Base-by-base conservation (phyloP, 2,113 vertebrate genomes). In the Periophthalmodon schlosseri region DNA sequence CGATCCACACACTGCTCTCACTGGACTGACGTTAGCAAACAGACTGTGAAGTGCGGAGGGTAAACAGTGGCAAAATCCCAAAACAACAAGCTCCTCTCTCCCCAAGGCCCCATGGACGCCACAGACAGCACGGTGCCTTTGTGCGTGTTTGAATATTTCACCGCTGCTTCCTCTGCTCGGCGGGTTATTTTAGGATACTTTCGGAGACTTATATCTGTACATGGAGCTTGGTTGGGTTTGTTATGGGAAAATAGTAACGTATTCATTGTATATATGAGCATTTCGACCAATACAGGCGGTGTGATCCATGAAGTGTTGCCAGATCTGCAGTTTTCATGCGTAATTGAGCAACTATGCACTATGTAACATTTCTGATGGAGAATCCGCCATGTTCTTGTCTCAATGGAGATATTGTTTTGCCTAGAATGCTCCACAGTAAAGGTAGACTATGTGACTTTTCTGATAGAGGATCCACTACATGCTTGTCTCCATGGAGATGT, bases 41-140 rank as follows among this genome's bases (percentile, higher is more conserved):
- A 67, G 69, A 34, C 58, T 28, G 72, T 36, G 56, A 36, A 56
- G 39, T 36, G 77, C 8, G 34, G 74, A 74, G 86, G 84, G 87
- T 87, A 88, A 89, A 88, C 89, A 84, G 74, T 75, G 76, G 83
- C 56, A 44, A 66, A 28, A 69, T 81, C 84, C 87, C 77, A 80
- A 72, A 84, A 86, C 84, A 90, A 89, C 89, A 92, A 89, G 85
- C 87, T 71, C 21, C 73, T n/a, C 61, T 28, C 21, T 33, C 72
- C 90, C 76, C 2, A 0, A 56, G 83, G 81, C 39, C 67, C 82
- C 34, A 81, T 74, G 81, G 77, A 82, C 65, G 54, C 81, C 81
- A 76, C 87, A 91, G 88, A 91, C 90, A 88, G 73, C 0, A 77
- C 64, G 87, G 88, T 88, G 89, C 86, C 89, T 88, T 78, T 71